Conservation (phyloP, 2,888 invertebrate genomes). For the Euplexia lucipara region DNA sequence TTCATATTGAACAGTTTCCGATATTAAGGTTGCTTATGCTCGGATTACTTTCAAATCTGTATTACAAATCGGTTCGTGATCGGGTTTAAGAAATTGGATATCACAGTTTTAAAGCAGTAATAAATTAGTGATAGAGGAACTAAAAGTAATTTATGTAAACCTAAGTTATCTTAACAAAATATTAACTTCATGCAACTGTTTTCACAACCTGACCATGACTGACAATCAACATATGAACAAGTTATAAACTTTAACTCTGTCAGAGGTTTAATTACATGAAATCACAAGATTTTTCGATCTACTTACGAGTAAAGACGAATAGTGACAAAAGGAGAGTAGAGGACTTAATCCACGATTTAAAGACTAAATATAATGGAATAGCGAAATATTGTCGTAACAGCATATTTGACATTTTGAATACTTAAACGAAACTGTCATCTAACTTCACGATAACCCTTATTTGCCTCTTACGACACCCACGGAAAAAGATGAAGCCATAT, state of each 20-base stretch:
- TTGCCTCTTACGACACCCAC: slow-evolving; percentile 37
- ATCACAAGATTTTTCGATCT: slow-evolving; percentile 20
- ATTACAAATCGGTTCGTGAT: slow-evolving; percentile 37
- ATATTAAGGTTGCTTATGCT: slow-evolving; percentile 45
- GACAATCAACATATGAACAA: slow-evolving; percentile 20
- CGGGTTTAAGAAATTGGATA: slow-evolving; percentile 22
- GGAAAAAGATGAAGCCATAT: slow-evolving; percentile 44
- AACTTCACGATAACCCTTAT: slow-evolving; percentile 36
- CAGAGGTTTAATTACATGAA: slow-evolving; percentile 2
- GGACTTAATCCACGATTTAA: neutral
- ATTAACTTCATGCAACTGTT: slow-evolving; percentile 2
- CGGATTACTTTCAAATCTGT: slow-evolving; percentile 42
- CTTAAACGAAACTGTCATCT: slow-evolving; percentile 17
- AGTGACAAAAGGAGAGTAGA: slow-evolving; percentile 32
- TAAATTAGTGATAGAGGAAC: slow-evolving; percentile 5
- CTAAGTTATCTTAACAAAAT: neutral
- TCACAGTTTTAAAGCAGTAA: neutral
- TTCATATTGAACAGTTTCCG: slow-evolving; percentile 42
- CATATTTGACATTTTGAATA: slow-evolving; percentile 37
- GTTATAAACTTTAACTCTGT: slow-evolving; percentile 28
- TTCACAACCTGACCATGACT: too few species aligned
- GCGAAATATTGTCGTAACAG: slow-evolving; percentile 18
- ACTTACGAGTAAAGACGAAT: slow-evolving; percentile 18
- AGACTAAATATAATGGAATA: slow-evolving; percentile 18
- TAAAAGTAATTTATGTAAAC: slow-evolving; percentile 9